Percentiles rank a stretch among this genome's conserved stretches.
These are phyloP conservation scores for Neodontobutis hainanensis DNA, from an alignment of 2,113 vertebrate genomes.

Conservation along the genomic window DNA sequence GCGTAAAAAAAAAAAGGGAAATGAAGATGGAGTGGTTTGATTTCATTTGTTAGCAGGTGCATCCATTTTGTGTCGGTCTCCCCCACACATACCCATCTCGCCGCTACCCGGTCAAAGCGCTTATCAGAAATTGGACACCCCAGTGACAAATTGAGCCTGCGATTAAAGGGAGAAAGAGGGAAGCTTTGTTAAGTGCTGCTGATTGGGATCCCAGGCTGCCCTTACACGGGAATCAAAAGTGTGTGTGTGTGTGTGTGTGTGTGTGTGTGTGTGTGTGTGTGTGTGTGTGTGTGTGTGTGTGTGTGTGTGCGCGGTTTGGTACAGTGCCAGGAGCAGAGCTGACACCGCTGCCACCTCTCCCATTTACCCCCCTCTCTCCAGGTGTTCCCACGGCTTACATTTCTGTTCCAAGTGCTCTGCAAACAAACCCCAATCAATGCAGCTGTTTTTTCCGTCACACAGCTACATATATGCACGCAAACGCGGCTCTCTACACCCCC, in stretches of 20 bases:
- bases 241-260: constrained; percentile 33
- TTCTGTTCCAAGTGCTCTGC: constrained; percentile 70
- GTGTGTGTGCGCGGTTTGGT: constrained; percentile 51
- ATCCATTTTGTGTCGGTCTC: constrained; percentile 76
- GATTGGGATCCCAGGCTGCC: constrained; percentile 70
- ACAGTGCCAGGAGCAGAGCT: constrained; percentile 63
- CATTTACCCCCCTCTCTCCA: constrained; percentile 67
- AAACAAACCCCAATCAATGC: constrained; percentile 75
- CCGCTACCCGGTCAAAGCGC: constrained; percentile 69
- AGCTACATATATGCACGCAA: constrained; percentile 9
- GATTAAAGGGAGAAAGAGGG: constrained; percentile 75
- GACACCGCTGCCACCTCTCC: constrained; percentile 59
- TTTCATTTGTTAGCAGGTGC: constrained; percentile 83
- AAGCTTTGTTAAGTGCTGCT: constrained; percentile 77
- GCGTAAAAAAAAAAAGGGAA: constrained; percentile 59
- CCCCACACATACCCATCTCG: constrained; percentile 56
- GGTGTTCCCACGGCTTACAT: constrained; percentile 76
- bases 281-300: constrained; percentile 40
- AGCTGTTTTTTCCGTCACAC: constrained; percentile 56
- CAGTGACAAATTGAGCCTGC: constrained; percentile 78
- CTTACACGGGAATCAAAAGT: constrained; percentile 51
- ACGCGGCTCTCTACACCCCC: constrained; percentile 11
- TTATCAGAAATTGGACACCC: constrained; percentile 82
- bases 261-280: constrained; percentile 31
- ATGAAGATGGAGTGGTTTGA: constrained; percentile 76